These are phyloP conservation scores for Clarias platycephalus DNA, from an alignment of 2,797 vertebrate genomes.

Conservation along the genomic window DNA sequence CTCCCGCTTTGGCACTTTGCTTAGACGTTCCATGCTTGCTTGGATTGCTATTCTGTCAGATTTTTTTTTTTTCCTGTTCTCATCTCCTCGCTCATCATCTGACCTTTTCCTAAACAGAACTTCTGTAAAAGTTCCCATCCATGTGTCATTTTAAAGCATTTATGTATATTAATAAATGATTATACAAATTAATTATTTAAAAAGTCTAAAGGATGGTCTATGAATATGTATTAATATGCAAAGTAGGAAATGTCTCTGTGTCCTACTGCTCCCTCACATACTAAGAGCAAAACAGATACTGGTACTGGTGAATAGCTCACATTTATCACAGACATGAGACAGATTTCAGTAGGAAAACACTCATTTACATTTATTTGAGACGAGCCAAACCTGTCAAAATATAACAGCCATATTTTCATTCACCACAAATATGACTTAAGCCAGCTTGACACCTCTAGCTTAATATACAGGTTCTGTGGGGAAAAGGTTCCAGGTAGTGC, in stretches of 20 bases:
- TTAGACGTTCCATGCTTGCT: constrained; percentile 4
- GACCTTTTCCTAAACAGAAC: constrained; percentile 20
- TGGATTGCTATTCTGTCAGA: background rate
- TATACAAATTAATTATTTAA: background rate
- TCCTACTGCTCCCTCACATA: background rate
- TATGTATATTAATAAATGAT: background rate
- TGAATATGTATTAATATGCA: constrained; percentile 14
- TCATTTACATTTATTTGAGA: background rate
- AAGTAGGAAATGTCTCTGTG: background rate
- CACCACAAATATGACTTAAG: background rate
- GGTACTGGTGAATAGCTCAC: background rate
- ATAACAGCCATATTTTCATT: background rate
- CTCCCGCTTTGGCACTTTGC: constrained; percentile 3
- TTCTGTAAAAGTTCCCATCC: constrained; percentile 1
- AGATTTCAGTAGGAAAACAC: background rate
- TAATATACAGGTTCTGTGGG: background rate
- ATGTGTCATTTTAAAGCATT: background rate
- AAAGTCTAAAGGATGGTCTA: background rate
- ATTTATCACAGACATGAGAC: background rate
- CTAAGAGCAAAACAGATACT: background rate
- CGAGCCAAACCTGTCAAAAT: background rate
- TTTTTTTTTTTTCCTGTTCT: constrained; percentile 11
- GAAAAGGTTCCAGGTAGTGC: background rate
- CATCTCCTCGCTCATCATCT: background rate
- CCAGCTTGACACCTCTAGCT: background rate